These are phyloP conservation scores for Meliscaeva auricollis DNA, from an alignment of 2,888 invertebrate species.

Conservation along the genomic window DNA sequence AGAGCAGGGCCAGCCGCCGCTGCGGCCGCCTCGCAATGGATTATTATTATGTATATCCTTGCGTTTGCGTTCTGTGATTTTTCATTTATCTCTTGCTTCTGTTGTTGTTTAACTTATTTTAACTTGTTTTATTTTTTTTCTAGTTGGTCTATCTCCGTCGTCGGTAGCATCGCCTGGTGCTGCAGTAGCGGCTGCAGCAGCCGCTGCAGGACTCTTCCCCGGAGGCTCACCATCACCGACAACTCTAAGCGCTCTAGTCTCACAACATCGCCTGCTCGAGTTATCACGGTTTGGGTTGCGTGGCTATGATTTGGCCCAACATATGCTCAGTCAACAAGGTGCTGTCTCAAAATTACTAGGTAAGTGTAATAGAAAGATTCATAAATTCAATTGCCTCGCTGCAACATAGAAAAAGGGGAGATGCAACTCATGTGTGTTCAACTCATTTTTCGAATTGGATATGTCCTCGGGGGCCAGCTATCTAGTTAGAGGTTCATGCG, in stretches of 20 bases:
- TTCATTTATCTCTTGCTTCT: constrained; percentile 47
- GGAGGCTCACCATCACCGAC: constrained; percentile 84
- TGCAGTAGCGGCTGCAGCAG: constrained; percentile 80
- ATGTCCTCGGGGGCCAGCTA: constrained; percentile 39
- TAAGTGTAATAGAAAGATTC: constrained; percentile 85
- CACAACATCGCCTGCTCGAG: constrained; percentile 92
- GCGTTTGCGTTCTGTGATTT: constrained; percentile 79
- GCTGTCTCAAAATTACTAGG: constrained; percentile 95
- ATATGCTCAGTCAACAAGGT: constrained; percentile 95
- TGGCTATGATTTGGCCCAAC: constrained; percentile 95
- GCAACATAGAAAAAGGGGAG: background rate
- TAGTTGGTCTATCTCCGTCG: constrained; percentile 78
- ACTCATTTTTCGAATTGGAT: constrained; percentile 26
- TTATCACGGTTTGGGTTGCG: constrained; percentile 92
- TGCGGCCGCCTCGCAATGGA: constrained; percentile 36
- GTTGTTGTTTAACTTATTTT: background rate
- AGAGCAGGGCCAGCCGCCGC: constrained; percentile 4
- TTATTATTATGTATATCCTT: constrained; percentile 63
- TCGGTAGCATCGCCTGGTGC: constrained; percentile 78
- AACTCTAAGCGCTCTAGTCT: constrained; percentile 89
- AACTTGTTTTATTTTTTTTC: constrained; percentile 59
- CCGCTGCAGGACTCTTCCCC: constrained; percentile 81
- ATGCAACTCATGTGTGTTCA: constrained; percentile 12
- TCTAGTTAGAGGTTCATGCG: constrained; percentile 18
- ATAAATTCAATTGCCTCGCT: constrained; percentile 69